Evolutionary conservation across 2,113 vertebrate genomes (phyloP).

Genomic region (Osmerus eperlanus): DNA sequence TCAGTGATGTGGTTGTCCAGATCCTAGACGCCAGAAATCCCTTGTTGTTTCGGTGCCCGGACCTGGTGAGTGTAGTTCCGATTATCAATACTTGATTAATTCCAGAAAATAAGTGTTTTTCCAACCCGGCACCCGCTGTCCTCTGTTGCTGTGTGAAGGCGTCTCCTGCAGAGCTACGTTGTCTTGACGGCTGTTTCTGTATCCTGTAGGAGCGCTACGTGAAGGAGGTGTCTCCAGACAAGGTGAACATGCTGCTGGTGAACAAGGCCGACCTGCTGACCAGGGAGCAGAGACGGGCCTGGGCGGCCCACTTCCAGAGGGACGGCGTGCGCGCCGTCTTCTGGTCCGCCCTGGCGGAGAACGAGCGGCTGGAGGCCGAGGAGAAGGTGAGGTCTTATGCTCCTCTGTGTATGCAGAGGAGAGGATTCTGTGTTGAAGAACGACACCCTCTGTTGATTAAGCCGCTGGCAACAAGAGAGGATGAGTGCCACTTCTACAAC

Average conservation of each 20-base stretch:
- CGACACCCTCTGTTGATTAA: no score
- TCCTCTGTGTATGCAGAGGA: conserved; percentile 64
- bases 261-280: conserved; percentile 94
- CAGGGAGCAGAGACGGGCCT: conserved; percentile 79
- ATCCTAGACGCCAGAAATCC: conserved; percentile 97
- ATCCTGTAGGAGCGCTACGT: conserved; percentile 82
- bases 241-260: conserved; percentile 90
- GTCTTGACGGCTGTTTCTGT: background rate
- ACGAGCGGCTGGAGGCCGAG: conserved; percentile 66
- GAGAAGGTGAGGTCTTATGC: conserved; percentile 70
- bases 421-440: conserved; percentile 20
- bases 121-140: no score
- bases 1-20: conserved; percentile 92
- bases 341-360: conserved; percentile 93
- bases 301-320: conserved; percentile 85
- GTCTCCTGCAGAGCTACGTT: background rate
- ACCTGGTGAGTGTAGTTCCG: conserved; percentile 79
- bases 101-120: background rate
- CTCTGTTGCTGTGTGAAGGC: background rate
- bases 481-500: no score
- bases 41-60: conserved; percentile 88
- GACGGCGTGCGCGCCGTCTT: conserved; percentile 85
- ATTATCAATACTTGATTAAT: background rate
- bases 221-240: conserved; percentile 79
- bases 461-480: no score